Conservation (phyloP, 2,113 vertebrate species). For the Empidonax traillii region DNA sequence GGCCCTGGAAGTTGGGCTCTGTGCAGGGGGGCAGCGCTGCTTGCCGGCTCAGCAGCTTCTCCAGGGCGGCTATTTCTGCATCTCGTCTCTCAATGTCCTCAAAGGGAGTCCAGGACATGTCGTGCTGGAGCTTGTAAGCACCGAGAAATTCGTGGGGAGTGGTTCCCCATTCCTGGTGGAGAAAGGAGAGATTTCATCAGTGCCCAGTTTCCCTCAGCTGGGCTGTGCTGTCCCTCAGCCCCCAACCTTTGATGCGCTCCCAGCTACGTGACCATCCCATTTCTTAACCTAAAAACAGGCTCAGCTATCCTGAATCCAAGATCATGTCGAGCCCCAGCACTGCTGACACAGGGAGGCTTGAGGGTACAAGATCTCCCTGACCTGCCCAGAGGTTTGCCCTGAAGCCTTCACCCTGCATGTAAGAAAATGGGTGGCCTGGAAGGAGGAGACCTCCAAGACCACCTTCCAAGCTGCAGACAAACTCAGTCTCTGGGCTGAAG, state of each 20-base stretch:
- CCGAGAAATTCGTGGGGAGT: slow-evolving; percentile 88
- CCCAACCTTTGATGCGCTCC: neutral
- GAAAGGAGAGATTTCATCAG: neutral
- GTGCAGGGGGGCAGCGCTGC: slow-evolving; percentile 64
- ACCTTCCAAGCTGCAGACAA: neutral
- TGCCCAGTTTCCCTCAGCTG: neutral
- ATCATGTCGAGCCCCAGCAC: neutral
- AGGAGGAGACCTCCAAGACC: neutral
- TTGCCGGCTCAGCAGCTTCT: slow-evolving; percentile 85
- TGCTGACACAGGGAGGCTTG: neutral
- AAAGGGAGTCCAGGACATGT: slow-evolving; percentile 92
- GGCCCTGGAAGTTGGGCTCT: slow-evolving; percentile 82
- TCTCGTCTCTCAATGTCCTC: slow-evolving; percentile 85
- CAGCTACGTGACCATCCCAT: neutral
- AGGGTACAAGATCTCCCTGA: neutral
- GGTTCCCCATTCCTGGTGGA: slow-evolving; percentile 90
- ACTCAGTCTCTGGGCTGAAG: neutral
- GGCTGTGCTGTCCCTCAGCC: neutral
- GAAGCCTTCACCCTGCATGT: neutral
- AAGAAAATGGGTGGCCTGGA: neutral
- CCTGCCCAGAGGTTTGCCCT: neutral
- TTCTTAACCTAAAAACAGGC: neutral
- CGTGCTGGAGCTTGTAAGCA: slow-evolving; percentile 91
- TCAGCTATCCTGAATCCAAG: neutral
- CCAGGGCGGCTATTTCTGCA: slow-evolving; percentile 80